Evolutionary conservation across 2,888 invertebrate species (phyloP), one percentile per base, ranked within the genome.

Genomic region (Antheraea yamamai): DNA sequence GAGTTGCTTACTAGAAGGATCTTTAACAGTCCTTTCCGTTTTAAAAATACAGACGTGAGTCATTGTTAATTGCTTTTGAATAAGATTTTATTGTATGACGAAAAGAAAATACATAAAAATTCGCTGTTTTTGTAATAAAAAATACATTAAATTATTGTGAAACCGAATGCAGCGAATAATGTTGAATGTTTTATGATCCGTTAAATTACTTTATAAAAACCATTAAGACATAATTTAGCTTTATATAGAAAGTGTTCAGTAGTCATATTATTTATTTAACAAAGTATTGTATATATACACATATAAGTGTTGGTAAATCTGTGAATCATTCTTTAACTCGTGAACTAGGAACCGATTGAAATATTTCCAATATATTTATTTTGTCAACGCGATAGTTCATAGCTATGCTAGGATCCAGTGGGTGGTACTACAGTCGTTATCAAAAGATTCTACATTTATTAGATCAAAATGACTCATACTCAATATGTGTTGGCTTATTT

Each of bases 181-280:
- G 39, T 70, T 70, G 4, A 70, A 2, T 39, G n/a, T 39, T 70
- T 70, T 39, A 70, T 14, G 39, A 39, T 70, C 70, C 39, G 20
- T 70, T 70, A 70, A 70, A 70, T 39, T 66, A 66, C 64, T 12
- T 18, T 70, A 39, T 70, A 70, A 39, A 61, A 70, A 39, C n/a
- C n/a, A 39, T 70, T 20, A n/a, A 39, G 39, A n/a, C n/a, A 39
- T 39, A 68, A 8, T 35, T 6, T 20, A 26, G 20, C 39, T 12
- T 70, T 70, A 30, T 70, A 39, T 70, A 39, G 39, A 39, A 39
- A 39, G 70, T 70, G n/a, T 20, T 39, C 70, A 39, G 70, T 70
- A n/a, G 39, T 10, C n/a, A 39, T 4, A 39, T 12, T 70, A 20
- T 39, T 61, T 66, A 66, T 66, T 66, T 20, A 61, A 61, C 61